Conservation (phyloP, 2,113 vertebrate genomes). For the Hippocampus guttulatus region DNA sequence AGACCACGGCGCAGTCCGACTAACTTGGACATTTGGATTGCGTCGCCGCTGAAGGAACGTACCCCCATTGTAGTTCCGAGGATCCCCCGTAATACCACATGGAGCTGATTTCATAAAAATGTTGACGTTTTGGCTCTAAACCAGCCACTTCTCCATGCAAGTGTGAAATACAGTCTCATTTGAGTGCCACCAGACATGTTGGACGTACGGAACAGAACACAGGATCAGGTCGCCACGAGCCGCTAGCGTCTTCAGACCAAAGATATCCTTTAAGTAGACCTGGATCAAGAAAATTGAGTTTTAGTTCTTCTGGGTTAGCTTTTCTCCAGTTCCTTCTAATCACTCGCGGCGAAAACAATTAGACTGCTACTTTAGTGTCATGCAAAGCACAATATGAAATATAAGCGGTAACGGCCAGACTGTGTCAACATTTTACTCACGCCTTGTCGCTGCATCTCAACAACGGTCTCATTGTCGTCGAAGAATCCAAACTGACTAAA, state of each 20-base stretch:
- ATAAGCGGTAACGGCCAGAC: no score
- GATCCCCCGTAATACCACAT: neutral
- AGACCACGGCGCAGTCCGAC: no score
- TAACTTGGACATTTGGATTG: neutral
- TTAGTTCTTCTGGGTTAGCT: neutral
- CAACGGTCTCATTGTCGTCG: constrained; percentile 82
- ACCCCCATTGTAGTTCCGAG: neutral
- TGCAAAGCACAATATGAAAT: no score
- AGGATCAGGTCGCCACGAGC: constrained; percentile 76
- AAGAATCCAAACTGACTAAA: constrained; percentile 88
- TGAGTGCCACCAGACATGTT: constrained; percentile 82
- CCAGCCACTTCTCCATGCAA: constrained; percentile 85
- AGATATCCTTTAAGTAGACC: constrained; percentile 76
- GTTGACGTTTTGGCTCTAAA: constrained; percentile 29
- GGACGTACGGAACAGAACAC: constrained; percentile 73
- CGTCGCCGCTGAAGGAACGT: neutral
- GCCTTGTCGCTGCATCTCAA: constrained; percentile 80
- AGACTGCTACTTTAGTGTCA: no score
- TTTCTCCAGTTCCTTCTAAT: neutral
- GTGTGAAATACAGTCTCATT: constrained; percentile 80
- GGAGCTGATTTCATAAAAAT: neutral
- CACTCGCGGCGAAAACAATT: no score
- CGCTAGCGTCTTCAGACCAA: constrained; percentile 82
- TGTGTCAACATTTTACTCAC: constrained; percentile 63
- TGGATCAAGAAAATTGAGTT: constrained; percentile 16